Evolutionary conservation across 2,888 invertebrate species (phyloP), one percentile per base, ranked within the genome.

Genomic region (Lumbricus terrestris): DNA sequence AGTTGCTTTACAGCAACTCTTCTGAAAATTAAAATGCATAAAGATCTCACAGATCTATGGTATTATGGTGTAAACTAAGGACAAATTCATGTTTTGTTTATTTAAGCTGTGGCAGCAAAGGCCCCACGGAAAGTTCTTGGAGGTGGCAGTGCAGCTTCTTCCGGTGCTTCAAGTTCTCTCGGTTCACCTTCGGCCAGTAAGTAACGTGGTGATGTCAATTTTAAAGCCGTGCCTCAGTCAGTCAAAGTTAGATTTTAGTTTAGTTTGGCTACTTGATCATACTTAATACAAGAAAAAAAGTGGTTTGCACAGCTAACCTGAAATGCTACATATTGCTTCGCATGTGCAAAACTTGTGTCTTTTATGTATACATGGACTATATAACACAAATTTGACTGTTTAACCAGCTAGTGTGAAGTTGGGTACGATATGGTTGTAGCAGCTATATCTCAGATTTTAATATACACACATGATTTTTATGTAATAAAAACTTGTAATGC

Each of bases 31-130:
- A 69, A 40, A 69, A n/a, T 29, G 8, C n/a, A n/a, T n/a, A 69
- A 20, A 69, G 69, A 69, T n/a, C 69, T 69, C 29, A 69, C 69
- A n/a, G 8, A 69, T 69, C 29, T 47, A 13, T 69, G n/a, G n/a
- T n/a, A 69, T 8, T n/a, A n/a, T n/a, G n/a, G n/a, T n/a, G n/a
- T n/a, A n/a, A n/a, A n/a, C n/a, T n/a, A n/a, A n/a, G 69, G 69
- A 69, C n/a, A 8, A 69, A 69, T 69, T n/a, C n/a, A n/a, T 47
- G 47, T 47, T 34, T 82, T 82, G 29, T 34, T 33, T 82, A 16
- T 82, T 42, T 37, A 23, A 90, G 90, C 90, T 42, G 90, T 90
- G 35, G 90, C 90, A 29, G 90, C 90, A 37, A 88, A 89, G 40
- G 90, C 90, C 33, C 90, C 90, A 8, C 38, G 90, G 23, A 90